Evolutionary conservation across 2,888 invertebrate species (phyloP), one percentile per base, ranked within the genome.

Genomic region (Cerastis rubricosa): DNA sequence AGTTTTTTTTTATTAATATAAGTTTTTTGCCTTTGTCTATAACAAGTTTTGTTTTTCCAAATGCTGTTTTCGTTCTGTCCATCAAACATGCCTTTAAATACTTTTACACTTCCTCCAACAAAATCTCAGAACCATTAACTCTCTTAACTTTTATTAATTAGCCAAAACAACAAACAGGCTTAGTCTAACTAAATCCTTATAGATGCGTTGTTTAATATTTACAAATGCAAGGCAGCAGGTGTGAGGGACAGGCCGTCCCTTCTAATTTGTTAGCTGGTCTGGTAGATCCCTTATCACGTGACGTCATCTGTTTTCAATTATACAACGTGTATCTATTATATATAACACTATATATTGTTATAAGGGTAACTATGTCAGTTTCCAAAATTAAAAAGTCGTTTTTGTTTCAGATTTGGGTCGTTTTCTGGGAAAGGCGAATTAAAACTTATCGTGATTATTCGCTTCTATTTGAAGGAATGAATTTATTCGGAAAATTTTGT

Each of bases 191-290:
- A 83, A 83, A 84, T 82, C 77, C 78, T 80, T 77, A 87, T 81
- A 81, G 80, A 84, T 84, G 79, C 78, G 67, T 76, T 87, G 87
- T 79, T 85, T 84, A 88, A 90, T 87, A 89, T 87, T 88, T 84
- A 88, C 85, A 87, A 90, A 91, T 89, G 81, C 85, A 87, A 80
- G 88, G 88, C 76, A 89, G 84, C 94, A 94, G 94, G 93, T 94
- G 94, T 89, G 86, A 84, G 80, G 85, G 92, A 91, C 92, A 89
- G 87, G 87, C 86, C 83, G 90, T 88, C 91, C 91, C 92, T 89
- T 89, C 91, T 92, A 94, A 94, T 94, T 94, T 93, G 92, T 94
- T 91, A 92, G 92, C 87, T 90, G 90, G 85, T 87, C 81, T 89
- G 84, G 90, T 86, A 64, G 87, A 90, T 89, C 92, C 91, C 90